Evolutionary conservation across 2,888 invertebrate species (phyloP).

Genomic region (Masnerella sp.): DNA sequence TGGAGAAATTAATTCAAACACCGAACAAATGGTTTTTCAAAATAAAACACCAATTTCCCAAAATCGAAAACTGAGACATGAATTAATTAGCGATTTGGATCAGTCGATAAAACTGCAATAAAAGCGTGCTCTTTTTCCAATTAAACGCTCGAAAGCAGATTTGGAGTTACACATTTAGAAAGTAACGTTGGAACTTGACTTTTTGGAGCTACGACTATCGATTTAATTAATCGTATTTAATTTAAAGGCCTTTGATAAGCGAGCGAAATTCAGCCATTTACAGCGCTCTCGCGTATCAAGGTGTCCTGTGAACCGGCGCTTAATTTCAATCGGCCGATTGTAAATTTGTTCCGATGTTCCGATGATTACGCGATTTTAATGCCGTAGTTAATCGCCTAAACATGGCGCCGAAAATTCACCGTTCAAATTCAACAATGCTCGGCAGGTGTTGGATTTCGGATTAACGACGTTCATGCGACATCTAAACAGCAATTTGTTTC

Average conservation of each 20-base stretch:
- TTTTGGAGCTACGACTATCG: conserved; percentile 1
- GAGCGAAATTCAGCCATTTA: conserved; percentile 12
- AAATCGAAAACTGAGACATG: too few relatives aligned
- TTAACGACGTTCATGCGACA: too few relatives aligned
- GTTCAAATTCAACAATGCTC: too few relatives aligned
- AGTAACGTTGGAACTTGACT: conserved; percentile 9
- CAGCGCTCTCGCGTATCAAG: not conserved
- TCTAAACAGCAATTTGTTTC: too few relatives aligned
- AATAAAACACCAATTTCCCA: too few relatives aligned
- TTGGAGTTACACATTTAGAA: conserved; percentile 1
- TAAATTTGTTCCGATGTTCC: conserved; percentile 7
- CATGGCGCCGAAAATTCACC: not conserved
- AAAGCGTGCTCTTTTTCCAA: too few relatives aligned
- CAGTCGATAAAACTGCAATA: too few relatives aligned
- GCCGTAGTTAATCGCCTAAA: not conserved
- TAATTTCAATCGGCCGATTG: conserved; percentile 4
- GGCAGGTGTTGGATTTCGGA: too few relatives aligned
- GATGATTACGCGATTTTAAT: conserved; percentile 4
- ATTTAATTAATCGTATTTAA: conserved; percentile 26
- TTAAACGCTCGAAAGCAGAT: too few relatives aligned
- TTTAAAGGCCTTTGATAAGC: conserved; percentile 22
- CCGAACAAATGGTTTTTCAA: too few relatives aligned
- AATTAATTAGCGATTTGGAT: too few relatives aligned
- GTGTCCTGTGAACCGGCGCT: not conserved
- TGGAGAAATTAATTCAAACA: too few relatives aligned